Evolutionary conservation across 2,113 vertebrate species (phyloP), one percentile per base, ranked within the genome.

Genomic region (Dunckerocampus dactyliophorus): DNA sequence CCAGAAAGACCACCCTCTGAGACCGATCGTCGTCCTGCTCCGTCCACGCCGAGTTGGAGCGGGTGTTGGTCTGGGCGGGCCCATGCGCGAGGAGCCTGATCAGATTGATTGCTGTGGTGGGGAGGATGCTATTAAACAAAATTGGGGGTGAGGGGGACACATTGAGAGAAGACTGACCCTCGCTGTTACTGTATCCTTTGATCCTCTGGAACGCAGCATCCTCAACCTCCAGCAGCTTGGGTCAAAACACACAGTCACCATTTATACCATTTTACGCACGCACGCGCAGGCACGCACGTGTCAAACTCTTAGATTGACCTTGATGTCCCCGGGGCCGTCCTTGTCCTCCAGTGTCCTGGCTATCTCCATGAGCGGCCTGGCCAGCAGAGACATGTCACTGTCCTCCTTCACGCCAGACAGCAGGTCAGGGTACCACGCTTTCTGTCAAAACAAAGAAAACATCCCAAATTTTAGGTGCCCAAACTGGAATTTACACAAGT

Each of bases 331-430:
- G 1, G 82, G 63, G 57, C 88, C 88, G 39, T 90, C 84, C 43
- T 59, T 73, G 9, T 42, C 65, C 63, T 89, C 88, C 15, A 90
- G 60, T 1, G 1, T 53, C 55, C 59, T 80, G 43, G 88, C 87
- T 10, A 84, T 65, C 56, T 87, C 80, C 85, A 90, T 87, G 53
- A 90, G 57, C 1, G 77, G 82, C 80, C 88, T 66, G 31, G 88
- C 88, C 69, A 87, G 60, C 43, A 80, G 75, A 2, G 82, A 81
- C 31, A 87, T 52, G 75, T 87, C 80, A 0, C 60, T 42, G 3
- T 28, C 55, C 42, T 78, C 62, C 51, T 59, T 67, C 79, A 79
- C 77, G 43, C 69, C 63, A 48, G 63, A 59, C 16, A 75, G 39
- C 34, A 84, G 58, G 20, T 75, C 24, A 5, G 85, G 75, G 46